phyloP scores from a whole-genome alignment of 2,113 vertebrate species.

The Synodontis membranacea region DNA sequence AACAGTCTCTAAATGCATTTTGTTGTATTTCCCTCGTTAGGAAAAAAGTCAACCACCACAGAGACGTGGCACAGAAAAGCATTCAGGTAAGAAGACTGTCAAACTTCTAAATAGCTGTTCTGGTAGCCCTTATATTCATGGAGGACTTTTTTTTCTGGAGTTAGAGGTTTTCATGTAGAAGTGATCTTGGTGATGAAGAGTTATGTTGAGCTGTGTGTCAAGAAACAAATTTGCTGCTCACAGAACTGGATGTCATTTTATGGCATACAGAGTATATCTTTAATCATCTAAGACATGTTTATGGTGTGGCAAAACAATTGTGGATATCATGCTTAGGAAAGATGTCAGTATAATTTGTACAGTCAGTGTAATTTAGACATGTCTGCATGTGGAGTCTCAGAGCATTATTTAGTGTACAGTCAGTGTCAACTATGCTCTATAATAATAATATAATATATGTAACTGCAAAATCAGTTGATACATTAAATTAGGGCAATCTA shows the following conservation, averaged over 20 bases:
- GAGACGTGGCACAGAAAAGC: constrained; percentile 50
- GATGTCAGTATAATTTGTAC: neutral
- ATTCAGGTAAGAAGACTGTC: constrained; percentile 62
- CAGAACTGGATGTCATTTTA: neutral
- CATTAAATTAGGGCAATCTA: neutral
- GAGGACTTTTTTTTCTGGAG: neutral
- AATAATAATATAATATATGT: neutral
- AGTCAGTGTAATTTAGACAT: neutral
- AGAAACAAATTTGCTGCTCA: neutral
- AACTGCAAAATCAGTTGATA: neutral
- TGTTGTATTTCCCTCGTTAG: constrained; percentile 49
- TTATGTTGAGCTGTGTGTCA: neutral
- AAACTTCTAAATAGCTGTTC: neutral
- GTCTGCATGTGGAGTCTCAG: neutral
- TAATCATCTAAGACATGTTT: neutral
- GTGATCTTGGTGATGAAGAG: neutral
- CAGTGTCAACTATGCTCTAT: neutral
- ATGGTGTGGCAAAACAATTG: neutral
- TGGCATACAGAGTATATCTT: neutral
- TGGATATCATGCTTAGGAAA: too few relatives aligned
- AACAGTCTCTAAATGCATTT: constrained; percentile 32
- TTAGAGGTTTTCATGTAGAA: neutral
- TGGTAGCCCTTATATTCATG: neutral
- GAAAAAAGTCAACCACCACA: constrained; percentile 59
- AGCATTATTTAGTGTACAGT: neutral